These are phyloP conservation scores for Percopsis omiscomaycus DNA, from an alignment of 2,797 vertebrate genomes.

Conservation along the genomic window DNA sequence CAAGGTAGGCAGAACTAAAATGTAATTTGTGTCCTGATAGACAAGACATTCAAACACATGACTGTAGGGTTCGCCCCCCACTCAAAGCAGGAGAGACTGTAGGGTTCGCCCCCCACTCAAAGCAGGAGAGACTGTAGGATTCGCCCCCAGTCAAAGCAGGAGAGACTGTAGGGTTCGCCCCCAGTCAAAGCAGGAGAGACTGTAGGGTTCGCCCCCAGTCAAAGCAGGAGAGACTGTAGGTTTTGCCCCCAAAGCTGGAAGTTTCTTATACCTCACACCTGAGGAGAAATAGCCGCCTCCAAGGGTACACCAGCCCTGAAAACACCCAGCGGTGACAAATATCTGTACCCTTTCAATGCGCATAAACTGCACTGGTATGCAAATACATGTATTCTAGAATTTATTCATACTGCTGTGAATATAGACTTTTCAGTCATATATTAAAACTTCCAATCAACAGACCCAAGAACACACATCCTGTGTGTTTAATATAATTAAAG, in stretches of 20 bases:
- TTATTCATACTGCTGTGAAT: conserved; percentile 34
- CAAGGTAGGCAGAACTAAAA: too few relatives aligned
- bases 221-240: conserved; percentile 30
- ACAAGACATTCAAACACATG: conserved; percentile 2
- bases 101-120: too few relatives aligned
- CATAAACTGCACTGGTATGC: conserved; percentile 27
- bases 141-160: too few relatives aligned
- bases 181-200: too few relatives aligned
- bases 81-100: background rate
- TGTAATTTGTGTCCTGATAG: too few relatives aligned
- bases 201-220: too few relatives aligned
- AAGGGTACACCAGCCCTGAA: conserved; percentile 32
- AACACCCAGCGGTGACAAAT: conserved; percentile 61
- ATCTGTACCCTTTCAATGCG: conserved; percentile 55
- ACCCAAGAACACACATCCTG: too few relatives aligned
- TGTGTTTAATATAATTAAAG: too few relatives aligned
- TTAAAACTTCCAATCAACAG: conserved; percentile 8
- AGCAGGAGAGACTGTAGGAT: background rate
- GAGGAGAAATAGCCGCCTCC: conserved; percentile 37
- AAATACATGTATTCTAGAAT: conserved; percentile 63
- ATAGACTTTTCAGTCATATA: conserved; percentile 37
- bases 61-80: too few relatives aligned
- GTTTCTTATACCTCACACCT: conserved; percentile 39
- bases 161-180: background rate
- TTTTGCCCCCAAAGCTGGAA: conserved; percentile 65